These are phyloP conservation scores for Portevinia maculata DNA, from an alignment of 2,888 invertebrate genomes.

Conservation along the genomic window DNA sequence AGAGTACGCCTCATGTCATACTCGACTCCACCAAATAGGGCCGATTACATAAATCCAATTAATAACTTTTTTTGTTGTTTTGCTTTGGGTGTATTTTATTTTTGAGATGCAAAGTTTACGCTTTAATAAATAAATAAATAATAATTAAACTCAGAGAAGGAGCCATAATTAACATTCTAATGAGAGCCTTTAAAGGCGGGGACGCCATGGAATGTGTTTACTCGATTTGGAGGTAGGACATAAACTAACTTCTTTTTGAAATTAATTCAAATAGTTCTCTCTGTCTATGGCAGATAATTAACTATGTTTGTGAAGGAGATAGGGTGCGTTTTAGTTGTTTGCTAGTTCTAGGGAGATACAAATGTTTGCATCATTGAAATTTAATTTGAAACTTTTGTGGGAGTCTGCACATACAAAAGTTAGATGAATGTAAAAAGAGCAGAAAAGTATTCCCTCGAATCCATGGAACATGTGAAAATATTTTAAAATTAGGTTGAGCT, in stretches of 20 bases:
- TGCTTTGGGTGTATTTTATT: conserved; percentile 8
- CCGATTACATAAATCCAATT: conserved; percentile 62
- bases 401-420: conserved; percentile 37
- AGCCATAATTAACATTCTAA: conserved; percentile 46
- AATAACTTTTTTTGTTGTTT: conserved; percentile 40
- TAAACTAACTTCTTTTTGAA: conserved; percentile 13
- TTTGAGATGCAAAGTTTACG: conserved; percentile 40
- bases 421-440: background rate
- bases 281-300: background rate
- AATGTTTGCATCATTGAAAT: conserved; percentile 49
- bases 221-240: background rate
- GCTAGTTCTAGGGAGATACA: background rate
- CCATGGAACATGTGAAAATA: background rate
- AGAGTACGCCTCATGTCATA: conserved; percentile 34
- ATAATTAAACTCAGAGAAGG: conserved; percentile 62
- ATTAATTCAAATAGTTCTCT: conserved; percentile 16
- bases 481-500: conserved; percentile 28
- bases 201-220: background rate
- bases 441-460: background rate
- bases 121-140: conserved; percentile 63
- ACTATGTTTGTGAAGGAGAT: background rate
- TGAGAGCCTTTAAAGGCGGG: conserved; percentile 12
- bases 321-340: background rate
- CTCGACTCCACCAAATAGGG: conserved; percentile 37
- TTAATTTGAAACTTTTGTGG: conserved; percentile 64